A percentile compares a stretch with the other conserved stretches of the same genome.
Conservation (phyloP, 2,113 vertebrate genomes). For the Artemisiospiza belli region DNA sequence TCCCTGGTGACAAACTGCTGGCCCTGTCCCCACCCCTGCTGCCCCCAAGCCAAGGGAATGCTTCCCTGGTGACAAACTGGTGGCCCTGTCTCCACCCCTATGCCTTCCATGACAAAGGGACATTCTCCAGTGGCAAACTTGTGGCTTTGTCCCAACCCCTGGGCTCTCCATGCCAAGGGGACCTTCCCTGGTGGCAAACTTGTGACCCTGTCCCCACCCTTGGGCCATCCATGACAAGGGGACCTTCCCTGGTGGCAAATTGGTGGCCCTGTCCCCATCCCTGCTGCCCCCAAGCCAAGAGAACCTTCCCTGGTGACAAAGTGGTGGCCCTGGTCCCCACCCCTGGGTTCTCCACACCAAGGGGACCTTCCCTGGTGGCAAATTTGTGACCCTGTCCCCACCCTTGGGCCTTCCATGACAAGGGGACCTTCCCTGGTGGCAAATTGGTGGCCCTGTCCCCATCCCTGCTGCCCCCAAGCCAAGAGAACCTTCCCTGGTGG, state of each 20-base stretch:
- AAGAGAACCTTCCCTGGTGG: neutral
- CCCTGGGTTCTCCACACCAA: rapidly evolving
- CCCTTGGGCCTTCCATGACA: rapidly evolving
- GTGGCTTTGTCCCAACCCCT: neutral
- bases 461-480: no score
- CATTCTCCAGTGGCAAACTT: no score
- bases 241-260: rapidly evolving
- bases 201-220: no score
- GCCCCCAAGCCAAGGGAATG: no score
- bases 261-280: neutral
- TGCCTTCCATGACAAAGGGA: neutral
- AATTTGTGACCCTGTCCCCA: neutral
- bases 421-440: rapidly evolving
- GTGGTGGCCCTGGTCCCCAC: no score
- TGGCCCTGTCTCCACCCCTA: neutral
- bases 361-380: neutral
- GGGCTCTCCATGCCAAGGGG: rapidly evolving
- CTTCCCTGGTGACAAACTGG: no score
- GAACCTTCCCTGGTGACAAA: no score
- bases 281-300: neutral
- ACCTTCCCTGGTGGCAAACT: no score
- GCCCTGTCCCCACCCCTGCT: no score
- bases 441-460: neutral
- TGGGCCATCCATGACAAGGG: no score
- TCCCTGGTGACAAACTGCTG: no score